These are phyloP conservation scores for Petroica traversi DNA, from an alignment of 2,113 vertebrate genomes.

Conservation along the genomic window DNA sequence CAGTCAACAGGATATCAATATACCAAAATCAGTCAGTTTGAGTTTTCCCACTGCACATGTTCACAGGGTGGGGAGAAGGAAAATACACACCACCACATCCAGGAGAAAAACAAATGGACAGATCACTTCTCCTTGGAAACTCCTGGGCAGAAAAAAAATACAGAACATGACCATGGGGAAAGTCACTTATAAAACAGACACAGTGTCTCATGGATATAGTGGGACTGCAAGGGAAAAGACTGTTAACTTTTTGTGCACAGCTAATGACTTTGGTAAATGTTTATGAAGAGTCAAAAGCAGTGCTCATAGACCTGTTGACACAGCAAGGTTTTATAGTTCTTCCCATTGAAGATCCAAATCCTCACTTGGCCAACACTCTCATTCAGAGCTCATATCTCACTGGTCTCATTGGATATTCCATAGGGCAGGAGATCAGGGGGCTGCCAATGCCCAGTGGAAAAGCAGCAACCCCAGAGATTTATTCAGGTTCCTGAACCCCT, in stretches of 20 bases:
- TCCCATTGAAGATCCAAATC: background rate
- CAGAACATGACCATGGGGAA: background rate
- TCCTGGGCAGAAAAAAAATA: background rate
- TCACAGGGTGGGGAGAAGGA: background rate
- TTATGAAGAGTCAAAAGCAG: background rate
- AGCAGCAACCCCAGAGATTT: background rate
- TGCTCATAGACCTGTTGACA: background rate
- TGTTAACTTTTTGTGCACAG: background rate
- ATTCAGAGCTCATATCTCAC: background rate
- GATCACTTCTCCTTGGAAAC: background rate
- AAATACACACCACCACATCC: background rate
- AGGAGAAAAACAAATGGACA: background rate
- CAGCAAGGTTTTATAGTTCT: background rate
- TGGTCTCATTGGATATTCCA: background rate
- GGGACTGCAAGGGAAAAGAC: background rate
- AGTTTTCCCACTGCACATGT: rapidly evolving
- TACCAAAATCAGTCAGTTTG: background rate
- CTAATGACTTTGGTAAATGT: background rate
- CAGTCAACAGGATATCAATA: background rate
- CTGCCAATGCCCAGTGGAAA: background rate
- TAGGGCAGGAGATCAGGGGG: background rate
- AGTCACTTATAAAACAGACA: background rate
- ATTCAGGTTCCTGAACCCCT: background rate
- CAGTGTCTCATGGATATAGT: rapidly evolving
- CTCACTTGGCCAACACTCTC: background rate